phyloP scores from a whole-genome alignment of 2,113 vertebrate genomes.

The Ascaphus truei region DNA sequence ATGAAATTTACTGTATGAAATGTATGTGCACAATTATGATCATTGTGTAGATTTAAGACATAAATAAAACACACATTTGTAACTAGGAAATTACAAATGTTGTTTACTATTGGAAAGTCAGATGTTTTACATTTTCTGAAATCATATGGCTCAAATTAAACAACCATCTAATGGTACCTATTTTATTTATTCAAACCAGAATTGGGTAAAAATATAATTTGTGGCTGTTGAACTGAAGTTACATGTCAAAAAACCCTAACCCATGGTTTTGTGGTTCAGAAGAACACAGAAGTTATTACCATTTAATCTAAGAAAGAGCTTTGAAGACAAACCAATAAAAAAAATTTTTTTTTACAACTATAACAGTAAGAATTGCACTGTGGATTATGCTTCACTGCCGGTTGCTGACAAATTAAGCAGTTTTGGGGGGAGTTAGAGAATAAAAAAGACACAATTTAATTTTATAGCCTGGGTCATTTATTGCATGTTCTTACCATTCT shows the following conservation, averaged over 20 bases:
- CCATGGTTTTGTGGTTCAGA: background rate
- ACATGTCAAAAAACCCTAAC: background rate
- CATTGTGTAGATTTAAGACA: background rate
- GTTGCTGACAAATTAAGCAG: background rate
- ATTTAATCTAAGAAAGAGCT: background rate
- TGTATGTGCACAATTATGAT: background rate
- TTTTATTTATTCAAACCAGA: background rate
- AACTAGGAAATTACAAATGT: background rate
- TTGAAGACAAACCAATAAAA: background rate
- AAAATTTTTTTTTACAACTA: background rate
- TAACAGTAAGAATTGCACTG: background rate
- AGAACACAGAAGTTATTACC: background rate
- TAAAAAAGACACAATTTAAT: background rate
- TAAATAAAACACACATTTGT: background rate
- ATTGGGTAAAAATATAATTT: background rate
- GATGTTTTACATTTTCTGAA: background rate
- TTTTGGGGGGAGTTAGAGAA: background rate
- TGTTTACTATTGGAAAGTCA: background rate
- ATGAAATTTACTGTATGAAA: background rate
- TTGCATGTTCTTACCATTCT: background rate
- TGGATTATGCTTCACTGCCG: background rate
- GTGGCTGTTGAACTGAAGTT: background rate
- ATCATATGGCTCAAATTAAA: background rate
- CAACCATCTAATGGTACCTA: background rate
- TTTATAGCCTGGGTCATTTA: background rate